A percentile compares a stretch with the other conserved stretches of the same genome.
Evolutionary conservation across 2,888 invertebrate species (phyloP).

Genomic region (Cylloceria caligata): DNA sequence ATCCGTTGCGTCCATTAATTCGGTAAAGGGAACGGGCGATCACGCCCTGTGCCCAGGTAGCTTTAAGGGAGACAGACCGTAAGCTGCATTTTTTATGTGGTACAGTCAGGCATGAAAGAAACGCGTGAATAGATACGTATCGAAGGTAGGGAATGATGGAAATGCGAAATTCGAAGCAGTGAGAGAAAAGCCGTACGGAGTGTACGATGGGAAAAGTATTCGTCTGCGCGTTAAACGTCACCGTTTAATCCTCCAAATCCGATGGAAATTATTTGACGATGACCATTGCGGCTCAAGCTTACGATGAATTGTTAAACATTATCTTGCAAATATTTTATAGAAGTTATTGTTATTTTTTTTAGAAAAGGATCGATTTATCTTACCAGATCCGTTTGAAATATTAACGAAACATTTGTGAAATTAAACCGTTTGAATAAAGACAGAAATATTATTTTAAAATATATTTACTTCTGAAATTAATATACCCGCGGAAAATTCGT

Average conservation of each 20-base stretch:
- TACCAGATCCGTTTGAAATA: too few relatives aligned
- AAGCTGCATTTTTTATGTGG: constrained; percentile 8
- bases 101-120: constrained; percentile 5
- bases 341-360: neutral
- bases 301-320: neutral
- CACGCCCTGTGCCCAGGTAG: neutral
- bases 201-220: neutral
- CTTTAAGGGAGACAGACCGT: constrained; percentile 1
- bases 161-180: neutral
- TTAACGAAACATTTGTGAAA: too few relatives aligned
- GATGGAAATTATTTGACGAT: neutral
- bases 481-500: too few relatives aligned
- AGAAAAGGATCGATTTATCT: too few relatives aligned
- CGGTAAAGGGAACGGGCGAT: neutral
- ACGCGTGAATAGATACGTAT: constrained; percentile 2
- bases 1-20: neutral
- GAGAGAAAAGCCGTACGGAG: neutral
- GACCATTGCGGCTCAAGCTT: neutral
- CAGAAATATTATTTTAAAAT: too few relatives aligned
- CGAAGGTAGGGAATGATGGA: neutral
- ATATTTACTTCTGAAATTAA: too few relatives aligned
- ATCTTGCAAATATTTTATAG: neutral
- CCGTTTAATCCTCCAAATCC: constrained; percentile 9
- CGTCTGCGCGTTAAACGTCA: constrained; percentile 4
- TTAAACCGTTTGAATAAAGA: too few relatives aligned